Evolutionary conservation across 2,797 vertebrate genomes (phyloP).

Genomic region (Crypturellus tataupa): DNA sequence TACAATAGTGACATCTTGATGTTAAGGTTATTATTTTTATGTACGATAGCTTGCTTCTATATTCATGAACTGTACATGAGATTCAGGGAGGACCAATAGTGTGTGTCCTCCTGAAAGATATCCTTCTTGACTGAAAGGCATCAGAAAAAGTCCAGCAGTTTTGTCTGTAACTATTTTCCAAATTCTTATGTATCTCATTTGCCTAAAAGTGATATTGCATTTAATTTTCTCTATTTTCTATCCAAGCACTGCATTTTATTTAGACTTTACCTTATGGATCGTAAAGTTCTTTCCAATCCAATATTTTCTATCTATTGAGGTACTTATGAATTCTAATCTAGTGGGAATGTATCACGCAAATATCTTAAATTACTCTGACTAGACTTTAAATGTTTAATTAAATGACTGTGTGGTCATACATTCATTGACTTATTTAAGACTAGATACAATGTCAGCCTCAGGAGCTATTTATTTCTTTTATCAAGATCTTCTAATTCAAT

Average conservation of each 20-base stretch:
- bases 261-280: not conserved
- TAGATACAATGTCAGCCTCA: not conserved
- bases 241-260: not conserved
- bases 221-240: not conserved
- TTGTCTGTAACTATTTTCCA: not conserved
- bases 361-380: not conserved
- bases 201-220: not conserved
- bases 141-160: not conserved
- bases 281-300: accelerated
- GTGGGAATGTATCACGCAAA: not conserved
- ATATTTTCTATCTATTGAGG: not conserved
- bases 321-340: not conserved
- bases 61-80: not conserved
- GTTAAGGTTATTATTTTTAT: not conserved
- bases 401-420: accelerated
- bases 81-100: not conserved
- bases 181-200: not conserved
- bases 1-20: not conserved
- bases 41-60: not conserved
- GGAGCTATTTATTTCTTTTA: not conserved
- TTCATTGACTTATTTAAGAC: not conserved
- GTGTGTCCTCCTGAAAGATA: not conserved
- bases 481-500: not conserved
- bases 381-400: not conserved
- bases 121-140: not conserved